Conservation (phyloP, 1,140 invertebrate species). For the Halesus radiatus region DNA sequence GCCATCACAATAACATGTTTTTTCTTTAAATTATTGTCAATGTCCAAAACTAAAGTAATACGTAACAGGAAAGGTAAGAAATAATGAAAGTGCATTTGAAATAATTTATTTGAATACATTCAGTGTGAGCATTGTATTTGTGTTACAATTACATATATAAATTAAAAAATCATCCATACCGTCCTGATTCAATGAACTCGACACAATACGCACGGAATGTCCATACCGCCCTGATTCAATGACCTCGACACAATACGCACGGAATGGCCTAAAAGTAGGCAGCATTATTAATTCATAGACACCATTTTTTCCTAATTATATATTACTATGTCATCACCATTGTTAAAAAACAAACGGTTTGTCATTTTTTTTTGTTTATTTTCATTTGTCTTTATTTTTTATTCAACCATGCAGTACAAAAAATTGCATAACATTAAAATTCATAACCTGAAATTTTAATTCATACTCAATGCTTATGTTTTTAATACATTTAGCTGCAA, state of each 20-base stretch:
- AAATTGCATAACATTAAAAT: constrained; percentile 52
- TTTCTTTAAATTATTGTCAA: too few species aligned
- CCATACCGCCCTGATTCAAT: constrained; percentile 1
- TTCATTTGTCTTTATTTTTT: constrained; percentile 37
- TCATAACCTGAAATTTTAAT: constrained; percentile 40
- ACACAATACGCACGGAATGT: neutral
- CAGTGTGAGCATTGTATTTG: constrained; percentile 56
- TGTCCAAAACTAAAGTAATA: neutral
- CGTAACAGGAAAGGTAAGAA: neutral
- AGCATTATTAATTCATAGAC: constrained; percentile 30
- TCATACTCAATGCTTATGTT: constrained; percentile 21
- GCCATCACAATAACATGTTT: too few species aligned
- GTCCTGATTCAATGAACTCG: neutral
- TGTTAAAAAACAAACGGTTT: constrained; percentile 8
- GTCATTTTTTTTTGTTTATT: constrained; percentile 37
- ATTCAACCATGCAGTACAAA: constrained; percentile 53
- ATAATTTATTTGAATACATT: constrained; percentile 57
- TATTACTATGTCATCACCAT: neutral
- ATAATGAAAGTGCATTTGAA: constrained; percentile 45
- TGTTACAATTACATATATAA: constrained; percentile 54
- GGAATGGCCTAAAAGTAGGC: neutral
- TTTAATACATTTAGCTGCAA: constrained; percentile 40
- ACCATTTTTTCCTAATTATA: constrained; percentile 35
- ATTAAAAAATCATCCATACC: constrained; percentile 48
- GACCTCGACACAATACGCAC: too few species aligned